Evolutionary conservation across 2,797 vertebrate genomes (phyloP), one percentile per base, ranked within the genome.

Genomic region (Channallabes apus): DNA sequence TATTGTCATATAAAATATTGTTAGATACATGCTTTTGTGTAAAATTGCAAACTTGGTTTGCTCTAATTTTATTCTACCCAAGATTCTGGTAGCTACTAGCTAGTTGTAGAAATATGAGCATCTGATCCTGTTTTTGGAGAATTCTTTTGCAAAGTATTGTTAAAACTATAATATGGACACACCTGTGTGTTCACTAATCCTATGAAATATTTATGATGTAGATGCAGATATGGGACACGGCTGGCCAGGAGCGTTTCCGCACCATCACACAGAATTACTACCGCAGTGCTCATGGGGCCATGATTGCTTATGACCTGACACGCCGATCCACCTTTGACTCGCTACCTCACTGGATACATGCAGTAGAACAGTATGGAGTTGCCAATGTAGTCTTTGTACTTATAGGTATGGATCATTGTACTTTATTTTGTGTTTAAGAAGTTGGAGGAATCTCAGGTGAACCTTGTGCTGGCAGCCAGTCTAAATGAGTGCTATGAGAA

Each of bases 191-290:
- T n/a, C 12, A 35, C n/a, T 54, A 69, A 18, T 12, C 82, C 58
- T 22, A 51, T 69, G 20, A 83, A 83, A 80, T 64, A 69, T 65
- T 17, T 83, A 27, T 35, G 9, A 9, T 79, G 29, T 61, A 99
- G 98, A 96, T 99, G 93, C 98, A 99, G 90, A 96, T 99, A 75
- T 99, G 98, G 98, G 98, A 99, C 94, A 99, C 98, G 0, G 97
- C 98, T 0, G 98, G 98, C n/a, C 98, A 99, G 91, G 98, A 99
- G 92, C 97, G 98, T 59, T 99, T 99, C 91, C 96, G 96, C 61
- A 98, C 98, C 82, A 97, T 99, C 93, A 98, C 98, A 7, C 97
- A 99, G 92, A 98, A 97, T 90, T 99, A 98, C 88, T 99, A 99
- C 89, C 97, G 97, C 83, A 98, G 97, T 0, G 98, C 98, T 38